Percentiles rank a stretch among this genome's conserved stretches.
Evolutionary conservation across 1,140 invertebrate genomes (phyloP).

Genomic region (Bombus superbus): DNA sequence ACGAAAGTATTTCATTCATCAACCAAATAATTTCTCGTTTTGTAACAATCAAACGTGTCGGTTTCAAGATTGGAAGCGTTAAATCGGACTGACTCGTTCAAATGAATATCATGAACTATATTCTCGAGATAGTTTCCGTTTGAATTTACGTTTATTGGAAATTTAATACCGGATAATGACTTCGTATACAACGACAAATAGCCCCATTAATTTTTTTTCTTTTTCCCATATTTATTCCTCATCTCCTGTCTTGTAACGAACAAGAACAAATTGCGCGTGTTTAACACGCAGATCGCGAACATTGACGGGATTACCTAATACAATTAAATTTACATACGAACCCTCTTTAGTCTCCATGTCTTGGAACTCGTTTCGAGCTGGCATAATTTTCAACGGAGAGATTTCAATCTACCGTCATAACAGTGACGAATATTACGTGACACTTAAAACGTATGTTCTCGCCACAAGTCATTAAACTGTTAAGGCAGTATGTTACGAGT

Average conservation of each 20-base stretch:
- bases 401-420: neutral
- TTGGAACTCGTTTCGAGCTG: neutral
- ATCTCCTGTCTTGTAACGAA: neutral
- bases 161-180: neutral
- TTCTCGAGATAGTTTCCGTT: neutral
- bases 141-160: neutral
- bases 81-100: neutral
- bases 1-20: neutral
- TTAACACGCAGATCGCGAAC: neutral
- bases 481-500: neutral
- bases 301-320: neutral
- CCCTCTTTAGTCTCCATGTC: neutral
- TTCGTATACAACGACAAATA: neutral
- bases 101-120: neutral
- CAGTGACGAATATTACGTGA: conserved; percentile 7
- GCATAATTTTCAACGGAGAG: conserved; percentile 5
- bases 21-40: neutral
- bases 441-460: neutral
- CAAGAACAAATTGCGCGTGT: neutral
- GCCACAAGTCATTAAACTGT: neutral
- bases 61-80: neutral
- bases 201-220: neutral
- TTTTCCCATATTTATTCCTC: no score
- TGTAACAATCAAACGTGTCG: neutral
- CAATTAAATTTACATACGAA: conserved; percentile 9